Evolutionary conservation across 2,113 vertebrate genomes (phyloP).

Genomic region (Formicarius rufipectus): DNA sequence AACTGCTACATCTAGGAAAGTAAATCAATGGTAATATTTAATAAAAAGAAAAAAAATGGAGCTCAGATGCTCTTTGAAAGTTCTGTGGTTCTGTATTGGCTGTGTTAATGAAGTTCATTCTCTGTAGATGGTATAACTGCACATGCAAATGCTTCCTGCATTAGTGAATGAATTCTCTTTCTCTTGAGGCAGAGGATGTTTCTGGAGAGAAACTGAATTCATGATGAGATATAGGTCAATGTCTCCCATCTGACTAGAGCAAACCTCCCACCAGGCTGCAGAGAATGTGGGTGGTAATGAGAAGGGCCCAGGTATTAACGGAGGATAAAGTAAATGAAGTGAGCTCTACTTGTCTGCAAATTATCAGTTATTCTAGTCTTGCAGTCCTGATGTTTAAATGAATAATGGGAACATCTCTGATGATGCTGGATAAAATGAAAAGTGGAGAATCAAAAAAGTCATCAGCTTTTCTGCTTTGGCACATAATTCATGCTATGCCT

Average conservation of each 20-base stretch:
- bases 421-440: neutral
- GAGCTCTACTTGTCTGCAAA: neutral
- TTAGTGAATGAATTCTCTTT: constrained; percentile 23
- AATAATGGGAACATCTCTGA: neutral
- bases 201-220: neutral
- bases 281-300: neutral
- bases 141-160: constrained; percentile 40
- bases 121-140: neutral
- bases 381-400: neutral
- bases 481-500: neutral
- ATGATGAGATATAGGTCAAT: neutral
- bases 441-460: neutral
- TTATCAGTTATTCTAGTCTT: neutral
- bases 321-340: constrained; percentile 1
- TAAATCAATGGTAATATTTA: constrained; percentile 51
- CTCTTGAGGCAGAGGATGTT: neutral
- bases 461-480: neutral
- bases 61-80: neutral
- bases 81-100: neutral
- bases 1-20: neutral
- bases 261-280: neutral
- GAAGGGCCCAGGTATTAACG: neutral
- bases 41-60: neutral
- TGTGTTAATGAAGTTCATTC: neutral
- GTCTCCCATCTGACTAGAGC: neutral